Evolutionary conservation across 2,797 vertebrate species (phyloP), one percentile per base, ranked within the genome.

Genomic region (Mallotus villosus): DNA sequence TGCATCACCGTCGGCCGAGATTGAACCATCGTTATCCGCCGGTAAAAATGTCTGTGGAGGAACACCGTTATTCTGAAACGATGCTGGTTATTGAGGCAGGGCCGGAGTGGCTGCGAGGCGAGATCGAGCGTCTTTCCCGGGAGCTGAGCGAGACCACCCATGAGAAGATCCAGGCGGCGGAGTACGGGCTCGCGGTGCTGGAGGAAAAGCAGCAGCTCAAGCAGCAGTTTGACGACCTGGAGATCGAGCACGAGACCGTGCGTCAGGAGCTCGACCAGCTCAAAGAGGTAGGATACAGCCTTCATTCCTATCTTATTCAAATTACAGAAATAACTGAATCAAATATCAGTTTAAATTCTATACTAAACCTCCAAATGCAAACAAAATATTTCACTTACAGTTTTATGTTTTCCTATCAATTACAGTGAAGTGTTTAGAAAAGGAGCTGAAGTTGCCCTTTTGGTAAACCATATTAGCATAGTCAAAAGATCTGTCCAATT

Each of bases 161-260:
- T 5, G 95, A 99, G 90, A 98, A 99, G 94, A 98, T 99, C 89
- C 97, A 99, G 90, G 97, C 97, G 77, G 97, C 97, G 0, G 96
- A 99, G 84, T 99, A 98, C 41, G 97, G 97, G 70, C 91, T 99
- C 84, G 97, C 91, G 77, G 97, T 99, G 80, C 93, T 99, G 84
- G 97, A 98, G 91, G 97, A 99, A 92, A 98, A 99, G 78, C 97
- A 99, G 87, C 95, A 95, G 88, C 94, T 99, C 69, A 95, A 98
- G 79, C 94, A 94, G 88, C 92, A 95, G 68, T 96, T 94, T n/a
- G 97, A 98, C 14, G 97, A 99, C 81, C 84, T 99, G 85, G 97
- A 99, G 89, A 86, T 92, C 24, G 97, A 98, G 66, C 94, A 97
- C 73, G 97, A 99, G 89, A 86, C 94, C 73, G 93, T 94, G 71